phyloP scores from a whole-genome alignment of 2,888 invertebrate genomes.

The Galeopsomyia nigrocyanea region DNA sequence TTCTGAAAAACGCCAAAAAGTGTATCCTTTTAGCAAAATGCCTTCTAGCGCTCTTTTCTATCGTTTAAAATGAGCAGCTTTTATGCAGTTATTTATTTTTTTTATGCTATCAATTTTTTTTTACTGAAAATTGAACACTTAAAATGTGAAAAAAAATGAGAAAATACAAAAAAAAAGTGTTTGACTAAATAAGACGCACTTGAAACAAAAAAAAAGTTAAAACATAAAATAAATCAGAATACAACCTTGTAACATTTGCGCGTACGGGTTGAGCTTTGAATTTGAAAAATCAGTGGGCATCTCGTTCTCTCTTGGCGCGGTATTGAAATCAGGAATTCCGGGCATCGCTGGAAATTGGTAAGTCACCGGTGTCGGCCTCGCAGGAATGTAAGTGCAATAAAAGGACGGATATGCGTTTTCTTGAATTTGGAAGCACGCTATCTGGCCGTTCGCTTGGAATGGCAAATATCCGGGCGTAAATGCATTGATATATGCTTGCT shows the following conservation, averaged over 20 bases:
- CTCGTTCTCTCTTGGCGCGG: too few species aligned
- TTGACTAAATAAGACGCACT: neutral
- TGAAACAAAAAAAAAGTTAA: neutral
- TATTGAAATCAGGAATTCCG: conserved; percentile 48
- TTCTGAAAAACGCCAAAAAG: conserved; percentile 1
- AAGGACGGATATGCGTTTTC: conserved; percentile 31
- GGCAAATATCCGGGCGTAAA: conserved; percentile 32
- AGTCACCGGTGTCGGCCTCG: conserved; percentile 44
- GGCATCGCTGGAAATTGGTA: conserved; percentile 55
- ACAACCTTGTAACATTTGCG: neutral
- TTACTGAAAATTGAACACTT: too few species aligned
- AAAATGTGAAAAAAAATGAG: neutral
- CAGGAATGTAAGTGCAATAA: conserved; percentile 58
- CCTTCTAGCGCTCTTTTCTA: too few species aligned
- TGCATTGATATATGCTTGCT: conserved; percentile 10
- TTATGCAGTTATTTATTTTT: too few species aligned
- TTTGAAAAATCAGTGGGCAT: too few species aligned
- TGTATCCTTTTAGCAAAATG: too few species aligned
- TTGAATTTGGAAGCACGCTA: conserved; percentile 22
- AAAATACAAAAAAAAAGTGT: neutral
- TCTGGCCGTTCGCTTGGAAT: conserved; percentile 30
- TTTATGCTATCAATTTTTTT: too few species aligned
- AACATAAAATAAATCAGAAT: neutral
- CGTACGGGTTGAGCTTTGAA: neutral
- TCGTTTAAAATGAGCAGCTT: too few species aligned